These are phyloP conservation scores for Netelia virgata DNA, from an alignment of 2,888 invertebrate genomes.

Conservation along the genomic window DNA sequence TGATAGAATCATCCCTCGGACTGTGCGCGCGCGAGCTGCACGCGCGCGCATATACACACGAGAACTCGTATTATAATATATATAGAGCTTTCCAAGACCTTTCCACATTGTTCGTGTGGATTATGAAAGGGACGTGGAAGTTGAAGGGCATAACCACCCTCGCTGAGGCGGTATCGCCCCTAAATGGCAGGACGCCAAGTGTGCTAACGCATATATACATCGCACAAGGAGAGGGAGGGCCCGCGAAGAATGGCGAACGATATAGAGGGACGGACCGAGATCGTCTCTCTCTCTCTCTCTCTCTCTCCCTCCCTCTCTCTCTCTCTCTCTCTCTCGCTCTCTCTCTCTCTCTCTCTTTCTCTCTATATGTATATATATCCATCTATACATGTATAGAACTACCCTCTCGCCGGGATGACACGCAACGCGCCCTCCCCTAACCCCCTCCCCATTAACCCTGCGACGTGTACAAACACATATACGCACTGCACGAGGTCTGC, in stretches of 20 bases:
- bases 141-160: slow-evolving; percentile 74
- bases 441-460: slow-evolving; percentile 75
- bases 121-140: slow-evolving; percentile 72
- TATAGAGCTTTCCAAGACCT: slow-evolving; percentile 63
- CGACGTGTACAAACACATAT: slow-evolving; percentile 75
- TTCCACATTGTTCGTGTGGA: slow-evolving; percentile 76
- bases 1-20: too few species aligned
- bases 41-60: too few species aligned
- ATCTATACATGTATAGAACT: slow-evolving; percentile 22
- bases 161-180: slow-evolving; percentile 74
- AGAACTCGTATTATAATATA: background rate
- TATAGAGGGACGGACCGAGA: too few species aligned
- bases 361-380: background rate
- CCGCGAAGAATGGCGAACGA: too few species aligned
- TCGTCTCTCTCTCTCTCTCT: too few species aligned
- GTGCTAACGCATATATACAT: slow-evolving; percentile 80
- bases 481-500: slow-evolving; percentile 75
- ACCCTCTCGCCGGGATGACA: slow-evolving; percentile 63
- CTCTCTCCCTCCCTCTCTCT: slow-evolving; percentile 34
- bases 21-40: too few species aligned
- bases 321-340: too few species aligned
- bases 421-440: slow-evolving; percentile 64
- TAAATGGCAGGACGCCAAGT: slow-evolving; percentile 83
- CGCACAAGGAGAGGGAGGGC: slow-evolving; percentile 28
- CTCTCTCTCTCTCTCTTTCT: slow-evolving; percentile 31